These are phyloP conservation scores for Autographa gamma DNA, from an alignment of 2,888 invertebrate species.

Conservation along the genomic window DNA sequence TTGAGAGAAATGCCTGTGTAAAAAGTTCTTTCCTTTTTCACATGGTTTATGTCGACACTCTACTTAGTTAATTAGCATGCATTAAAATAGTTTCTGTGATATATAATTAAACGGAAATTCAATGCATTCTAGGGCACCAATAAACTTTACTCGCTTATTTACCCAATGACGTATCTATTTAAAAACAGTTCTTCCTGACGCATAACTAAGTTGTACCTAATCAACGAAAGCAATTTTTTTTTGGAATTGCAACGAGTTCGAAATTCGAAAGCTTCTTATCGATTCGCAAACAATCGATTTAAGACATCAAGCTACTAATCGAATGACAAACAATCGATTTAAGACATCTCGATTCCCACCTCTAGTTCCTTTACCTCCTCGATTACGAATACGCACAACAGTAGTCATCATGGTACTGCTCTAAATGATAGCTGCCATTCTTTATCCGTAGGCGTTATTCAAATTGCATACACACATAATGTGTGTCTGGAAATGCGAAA, in stretches of 20 bases:
- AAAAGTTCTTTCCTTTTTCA: not conserved
- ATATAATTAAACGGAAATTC: not conserved
- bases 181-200: too few relatives aligned
- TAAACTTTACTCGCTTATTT: not conserved
- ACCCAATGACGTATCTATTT: not conserved
- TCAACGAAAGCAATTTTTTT: too few relatives aligned
- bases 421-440: slow-evolving; percentile 77
- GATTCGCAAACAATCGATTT: too few relatives aligned
- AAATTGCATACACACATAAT: slow-evolving; percentile 66
- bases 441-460: slow-evolving; percentile 75
- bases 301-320: too few relatives aligned
- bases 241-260: too few relatives aligned
- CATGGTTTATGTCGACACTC: not conserved
- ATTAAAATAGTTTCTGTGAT: slow-evolving; percentile 4
- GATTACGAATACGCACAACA: slow-evolving; percentile 57
- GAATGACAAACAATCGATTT: slow-evolving; percentile 11
- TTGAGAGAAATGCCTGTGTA: too few relatives aligned
- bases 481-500: slow-evolving; percentile 46
- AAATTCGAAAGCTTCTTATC: too few relatives aligned
- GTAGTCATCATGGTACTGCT: slow-evolving; percentile 74
- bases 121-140: not conserved
- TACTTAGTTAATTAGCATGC: not conserved
- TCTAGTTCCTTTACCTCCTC: slow-evolving; percentile 31
- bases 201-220: too few relatives aligned
- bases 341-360: slow-evolving; percentile 10